Percentiles rank a stretch among this genome's conserved stretches.
phyloP scores from a whole-genome alignment of 2,888 invertebrate genomes.

The Adelphocoris suturalis region DNA sequence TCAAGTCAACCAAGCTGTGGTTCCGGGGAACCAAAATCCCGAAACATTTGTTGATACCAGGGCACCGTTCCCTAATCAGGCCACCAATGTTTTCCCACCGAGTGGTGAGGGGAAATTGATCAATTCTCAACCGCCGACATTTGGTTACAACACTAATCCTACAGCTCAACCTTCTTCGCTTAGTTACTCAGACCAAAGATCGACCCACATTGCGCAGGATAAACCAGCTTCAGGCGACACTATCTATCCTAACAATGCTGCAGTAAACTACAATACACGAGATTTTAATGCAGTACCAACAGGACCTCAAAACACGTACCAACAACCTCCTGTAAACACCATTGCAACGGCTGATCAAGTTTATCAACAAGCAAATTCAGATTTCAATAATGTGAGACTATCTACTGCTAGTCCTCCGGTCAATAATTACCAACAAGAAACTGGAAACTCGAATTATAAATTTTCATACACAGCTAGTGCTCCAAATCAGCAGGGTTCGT shows the following conservation, averaged over 20 bases:
- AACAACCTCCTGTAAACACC: neutral
- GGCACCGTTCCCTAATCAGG: neutral
- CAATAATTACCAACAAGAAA: neutral
- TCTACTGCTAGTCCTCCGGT: neutral
- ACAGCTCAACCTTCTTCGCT: neutral
- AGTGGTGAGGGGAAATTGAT: neutral
- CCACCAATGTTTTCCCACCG: neutral
- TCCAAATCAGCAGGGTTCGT: conserved; percentile 39
- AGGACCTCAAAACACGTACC: neutral
- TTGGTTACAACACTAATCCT: neutral
- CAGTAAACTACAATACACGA: neutral
- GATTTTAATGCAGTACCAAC: neutral
- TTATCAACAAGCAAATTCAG: conserved; percentile 47
- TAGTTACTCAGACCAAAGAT: conserved; percentile 20
- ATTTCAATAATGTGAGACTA: conserved; percentile 38
- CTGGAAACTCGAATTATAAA: conserved; percentile 50
- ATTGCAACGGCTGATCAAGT: neutral
- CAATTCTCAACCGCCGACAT: neutral
- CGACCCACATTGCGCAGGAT: neutral
- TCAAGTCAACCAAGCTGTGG: neutral
- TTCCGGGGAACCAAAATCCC: conserved; percentile 5
- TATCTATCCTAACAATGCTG: neutral
- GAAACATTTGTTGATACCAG: conserved; percentile 8
- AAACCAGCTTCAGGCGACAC: neutral
- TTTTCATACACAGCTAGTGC: conserved; percentile 55